These are phyloP conservation scores for Xestia sexstrigata DNA, from an alignment of 2,888 invertebrate genomes.

Conservation along the genomic window DNA sequence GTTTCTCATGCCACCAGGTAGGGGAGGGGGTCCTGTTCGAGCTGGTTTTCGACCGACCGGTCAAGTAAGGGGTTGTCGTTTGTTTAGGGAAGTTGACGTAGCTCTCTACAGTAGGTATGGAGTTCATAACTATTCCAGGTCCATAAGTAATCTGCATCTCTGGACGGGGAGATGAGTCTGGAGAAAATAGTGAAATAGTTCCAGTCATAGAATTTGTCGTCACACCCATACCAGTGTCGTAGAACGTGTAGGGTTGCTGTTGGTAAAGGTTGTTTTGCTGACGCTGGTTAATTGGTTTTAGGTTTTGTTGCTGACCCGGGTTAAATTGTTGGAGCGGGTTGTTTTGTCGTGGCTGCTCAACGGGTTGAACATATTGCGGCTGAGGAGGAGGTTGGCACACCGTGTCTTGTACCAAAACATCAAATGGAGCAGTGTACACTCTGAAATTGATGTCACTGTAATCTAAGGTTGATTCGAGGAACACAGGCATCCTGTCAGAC, in stretches of 20 bases:
- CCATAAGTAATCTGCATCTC: conserved; percentile 44
- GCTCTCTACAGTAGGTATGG: conserved; percentile 69
- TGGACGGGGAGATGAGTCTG: conserved; percentile 54
- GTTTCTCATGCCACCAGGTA: conserved; percentile 75
- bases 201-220: conserved; percentile 57
- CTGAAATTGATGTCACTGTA: conserved; percentile 95
- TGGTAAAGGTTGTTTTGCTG: conserved; percentile 19
- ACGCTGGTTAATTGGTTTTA: conserved; percentile 34
- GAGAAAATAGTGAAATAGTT: conserved; percentile 54
- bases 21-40: conserved; percentile 56
- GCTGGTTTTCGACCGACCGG: conserved; percentile 50
- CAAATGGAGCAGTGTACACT: conserved; percentile 93
- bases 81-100: conserved; percentile 73
- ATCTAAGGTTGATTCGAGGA: conserved; percentile 92
- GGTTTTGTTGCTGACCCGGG: conserved; percentile 8
- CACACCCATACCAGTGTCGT: conserved; percentile 60
- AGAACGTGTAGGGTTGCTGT: conserved; percentile 56
- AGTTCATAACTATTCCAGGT: conserved; percentile 63
- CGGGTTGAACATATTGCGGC: conserved; percentile 37
- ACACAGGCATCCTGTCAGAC: conserved; percentile 95
- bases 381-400: conserved; percentile 91
- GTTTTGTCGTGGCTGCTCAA: conserved; percentile 23
- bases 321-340: conserved; percentile 47
- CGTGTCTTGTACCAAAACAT: conserved; percentile 92
- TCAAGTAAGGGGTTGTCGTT: conserved; percentile 63